Evolutionary conservation across 2,113 vertebrate genomes (phyloP).

Genomic region (Pitta sordida): DNA sequence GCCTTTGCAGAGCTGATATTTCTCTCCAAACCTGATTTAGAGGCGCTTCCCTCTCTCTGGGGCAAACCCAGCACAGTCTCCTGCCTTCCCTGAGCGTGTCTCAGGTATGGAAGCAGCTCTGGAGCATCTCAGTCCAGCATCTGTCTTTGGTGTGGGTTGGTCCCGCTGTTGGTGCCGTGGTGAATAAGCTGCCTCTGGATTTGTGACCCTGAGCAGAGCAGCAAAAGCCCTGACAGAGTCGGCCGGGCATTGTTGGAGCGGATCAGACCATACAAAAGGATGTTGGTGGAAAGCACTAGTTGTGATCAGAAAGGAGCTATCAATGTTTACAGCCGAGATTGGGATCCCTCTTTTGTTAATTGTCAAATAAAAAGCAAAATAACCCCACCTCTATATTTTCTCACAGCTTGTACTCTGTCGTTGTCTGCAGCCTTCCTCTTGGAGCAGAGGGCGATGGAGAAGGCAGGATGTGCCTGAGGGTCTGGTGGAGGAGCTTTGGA

Average conservation of each 20-base stretch:
- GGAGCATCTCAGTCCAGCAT: neutral
- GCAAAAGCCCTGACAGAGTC: constrained; percentile 58
- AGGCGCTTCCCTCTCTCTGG: neutral
- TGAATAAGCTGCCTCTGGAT: constrained; percentile 33
- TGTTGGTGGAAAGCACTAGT: constrained; percentile 55
- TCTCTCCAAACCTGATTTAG: neutral
- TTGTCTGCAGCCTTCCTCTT: neutral
- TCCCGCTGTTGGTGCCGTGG: neutral
- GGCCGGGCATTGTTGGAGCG: constrained; percentile 50
- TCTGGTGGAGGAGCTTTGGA: neutral
- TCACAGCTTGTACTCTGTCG: neutral
- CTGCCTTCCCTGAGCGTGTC: neutral
- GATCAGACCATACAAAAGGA: constrained; percentile 61
- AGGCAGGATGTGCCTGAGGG: neutral
- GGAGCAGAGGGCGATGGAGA: neutral
- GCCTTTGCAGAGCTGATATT: neutral
- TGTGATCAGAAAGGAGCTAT: constrained; percentile 57
- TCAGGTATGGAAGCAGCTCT: rapidly evolving
- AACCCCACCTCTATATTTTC: neutral
- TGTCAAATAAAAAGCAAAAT: neutral
- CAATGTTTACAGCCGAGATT: constrained; percentile 14
- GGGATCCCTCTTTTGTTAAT: constrained; percentile 56
- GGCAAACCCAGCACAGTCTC: rapidly evolving
- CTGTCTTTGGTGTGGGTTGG: neutral
- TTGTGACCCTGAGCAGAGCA: constrained; percentile 32